phyloP scores from a whole-genome alignment of 2,797 vertebrate genomes.

The Esox masquinongy region DNA sequence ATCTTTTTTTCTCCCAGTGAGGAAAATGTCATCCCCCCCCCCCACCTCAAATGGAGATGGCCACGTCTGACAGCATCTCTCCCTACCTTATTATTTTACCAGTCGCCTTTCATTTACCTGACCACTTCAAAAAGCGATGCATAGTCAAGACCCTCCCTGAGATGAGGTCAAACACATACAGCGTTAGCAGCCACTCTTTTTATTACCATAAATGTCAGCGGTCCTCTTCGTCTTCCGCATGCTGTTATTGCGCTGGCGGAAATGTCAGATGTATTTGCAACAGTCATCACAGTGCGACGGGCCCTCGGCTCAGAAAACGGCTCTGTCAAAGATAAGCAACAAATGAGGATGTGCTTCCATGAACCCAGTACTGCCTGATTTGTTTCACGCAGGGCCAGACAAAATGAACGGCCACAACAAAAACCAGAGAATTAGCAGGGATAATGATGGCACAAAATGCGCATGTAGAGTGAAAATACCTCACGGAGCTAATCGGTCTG shows the following conservation, averaged over 20 bases:
- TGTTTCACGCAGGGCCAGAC: not conserved
- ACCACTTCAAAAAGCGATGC: constrained; percentile 76
- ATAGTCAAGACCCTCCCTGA: constrained; percentile 69
- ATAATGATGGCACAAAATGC: not conserved
- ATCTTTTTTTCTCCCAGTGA: constrained; percentile 37
- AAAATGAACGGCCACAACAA: not conserved
- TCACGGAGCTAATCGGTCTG: constrained; percentile 10
- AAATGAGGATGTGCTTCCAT: constrained; percentile 13
- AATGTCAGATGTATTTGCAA: constrained; percentile 76
- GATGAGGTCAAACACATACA: constrained; percentile 74
- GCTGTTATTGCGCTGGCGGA: constrained; percentile 68
- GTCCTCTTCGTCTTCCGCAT: constrained; percentile 69
- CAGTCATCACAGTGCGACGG: constrained; percentile 53
- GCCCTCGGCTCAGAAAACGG: constrained; percentile 35
- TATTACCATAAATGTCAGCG: constrained; percentile 84
- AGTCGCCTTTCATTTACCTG: constrained; percentile 69
- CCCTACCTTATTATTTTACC: constrained; percentile 60
- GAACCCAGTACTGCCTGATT: not conserved
- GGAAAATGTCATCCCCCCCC: constrained; percentile 66
- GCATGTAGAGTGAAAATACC: not conserved
- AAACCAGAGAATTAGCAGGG: not conserved
- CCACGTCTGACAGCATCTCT: constrained; percentile 36
- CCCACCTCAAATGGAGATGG: constrained; percentile 40
- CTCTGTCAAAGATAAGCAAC: constrained; percentile 19
- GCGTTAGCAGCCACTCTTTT: constrained; percentile 59